Evolutionary conservation across 2,888 invertebrate genomes (phyloP), one percentile per base, ranked within the genome.

Genomic region (Deilephila elpenor): DNA sequence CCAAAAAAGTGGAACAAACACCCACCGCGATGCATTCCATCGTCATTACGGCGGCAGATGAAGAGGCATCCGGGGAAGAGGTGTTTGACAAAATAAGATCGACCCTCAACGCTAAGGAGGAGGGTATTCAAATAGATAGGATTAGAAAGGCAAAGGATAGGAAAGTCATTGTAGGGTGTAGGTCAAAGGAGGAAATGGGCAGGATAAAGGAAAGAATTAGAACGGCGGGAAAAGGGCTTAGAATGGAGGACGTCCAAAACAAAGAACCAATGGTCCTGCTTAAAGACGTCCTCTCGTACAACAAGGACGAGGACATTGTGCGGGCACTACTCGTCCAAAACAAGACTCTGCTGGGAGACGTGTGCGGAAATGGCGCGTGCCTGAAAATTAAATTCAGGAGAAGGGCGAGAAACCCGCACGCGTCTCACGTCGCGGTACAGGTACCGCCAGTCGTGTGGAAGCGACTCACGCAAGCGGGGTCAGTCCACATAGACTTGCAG

Each of bases 401-500:
- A 44, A 44, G 44, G 44, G 44, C 44, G 44, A 11, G 44, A 2
- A 44, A 44, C 44, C 44, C 44, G 44, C 60, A 29, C 60, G 29
- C 60, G 5, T 61, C 60, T 5, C 29, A 61, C 11, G 60, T 61
- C 14, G 60, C 17, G 17, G 11, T 61, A 0, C 60, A 61, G 32
- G 60, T 61, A 4, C 29, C 60, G 29, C 60, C 60, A 3, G 11
- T 2, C 5, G 29, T 61, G 11, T 61, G 60, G 60, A 61, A 29
- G 5, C 20, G 29, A 14, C 60, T 61, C 60, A 61, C 60, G 17
- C 17, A 61, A 14, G 60, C 29, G 3, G 73, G 61, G 19, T 19
- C 29, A 7, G 20, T 71, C 5, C 71, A 74, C 7, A 53, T 75
- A 0, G 76, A 76, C 59, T 3, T 76, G 7, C 75, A 75, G 29